phyloP scores from a whole-genome alignment of 1,140 invertebrate species.

The Caenorhabditis inopinata region DNA sequence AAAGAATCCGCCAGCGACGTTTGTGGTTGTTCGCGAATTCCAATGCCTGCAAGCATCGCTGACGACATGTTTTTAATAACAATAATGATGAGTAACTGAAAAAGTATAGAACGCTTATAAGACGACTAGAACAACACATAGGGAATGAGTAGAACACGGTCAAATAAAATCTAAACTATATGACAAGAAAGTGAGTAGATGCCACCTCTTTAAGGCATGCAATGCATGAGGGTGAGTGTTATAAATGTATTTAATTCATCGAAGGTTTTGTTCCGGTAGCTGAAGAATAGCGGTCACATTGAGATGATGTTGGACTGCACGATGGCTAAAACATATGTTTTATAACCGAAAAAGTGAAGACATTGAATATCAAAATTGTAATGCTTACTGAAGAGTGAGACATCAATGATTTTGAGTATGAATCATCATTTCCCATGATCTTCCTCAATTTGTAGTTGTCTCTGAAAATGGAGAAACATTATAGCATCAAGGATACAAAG shows the following conservation, averaged over 20 bases:
- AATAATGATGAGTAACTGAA: no score
- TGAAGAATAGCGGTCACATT: neutral
- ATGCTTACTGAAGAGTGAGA: neutral
- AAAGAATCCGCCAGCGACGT: no score
- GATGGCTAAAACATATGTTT: neutral
- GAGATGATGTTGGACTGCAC: neutral
- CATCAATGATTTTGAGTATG: neutral
- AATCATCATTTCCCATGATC: neutral
- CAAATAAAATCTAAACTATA: neutral
- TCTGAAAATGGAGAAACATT: no score
- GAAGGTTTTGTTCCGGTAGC: neutral
- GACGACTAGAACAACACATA: no score
- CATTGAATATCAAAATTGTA: neutral
- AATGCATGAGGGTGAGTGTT: neutral
- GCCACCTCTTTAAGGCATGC: no score
- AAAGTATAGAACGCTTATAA: no score
- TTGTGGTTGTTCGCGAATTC: no score
- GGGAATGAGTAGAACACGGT: no score
- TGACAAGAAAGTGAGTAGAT: neutral
- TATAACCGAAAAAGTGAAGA: neutral
- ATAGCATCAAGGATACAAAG: no score
- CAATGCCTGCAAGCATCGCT: no score
- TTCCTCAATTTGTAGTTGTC: neutral
- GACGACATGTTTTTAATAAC: no score
- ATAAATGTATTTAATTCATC: neutral